phyloP scores from a whole-genome alignment of 2,113 vertebrate genomes.

The Microtus pennsylvanicus region DNA sequence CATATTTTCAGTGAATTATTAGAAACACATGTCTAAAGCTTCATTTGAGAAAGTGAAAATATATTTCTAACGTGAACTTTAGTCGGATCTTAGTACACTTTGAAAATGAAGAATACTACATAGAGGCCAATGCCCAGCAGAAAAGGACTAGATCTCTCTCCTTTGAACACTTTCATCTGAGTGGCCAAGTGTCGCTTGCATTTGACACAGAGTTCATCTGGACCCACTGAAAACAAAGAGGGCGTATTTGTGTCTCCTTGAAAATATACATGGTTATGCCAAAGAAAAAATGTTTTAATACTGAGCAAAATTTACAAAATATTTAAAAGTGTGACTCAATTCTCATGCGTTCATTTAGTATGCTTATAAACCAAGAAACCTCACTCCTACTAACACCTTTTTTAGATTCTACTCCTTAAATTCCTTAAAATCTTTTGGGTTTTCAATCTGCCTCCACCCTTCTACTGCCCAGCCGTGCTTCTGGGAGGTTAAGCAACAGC shows the following conservation, averaged over 20 bases:
- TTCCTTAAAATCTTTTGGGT: slow-evolving; percentile 68
- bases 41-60: slow-evolving; percentile 59
- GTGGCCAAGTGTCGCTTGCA: neutral
- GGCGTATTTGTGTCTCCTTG: slow-evolving; percentile 2
- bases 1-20: slow-evolving; percentile 68
- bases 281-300: slow-evolving; percentile 62
- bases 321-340: slow-evolving; percentile 66
- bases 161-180: neutral
- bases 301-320: slow-evolving; percentile 60
- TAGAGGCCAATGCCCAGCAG: neutral
- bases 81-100: slow-evolving; percentile 51
- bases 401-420: slow-evolving; percentile 63
- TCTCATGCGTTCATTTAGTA: slow-evolving; percentile 18
- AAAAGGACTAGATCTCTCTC: neutral
- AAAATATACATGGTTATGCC: slow-evolving; percentile 48
- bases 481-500: slow-evolving; percentile 53
- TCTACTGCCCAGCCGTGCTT: slow-evolving; percentile 7
- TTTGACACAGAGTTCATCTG: neutral
- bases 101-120: slow-evolving; percentile 23
- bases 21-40: slow-evolving; percentile 67
- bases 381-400: slow-evolving; percentile 62
- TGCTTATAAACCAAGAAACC: slow-evolving; percentile 51
- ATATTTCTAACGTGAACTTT: slow-evolving; percentile 42
- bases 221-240: slow-evolving; percentile 25
- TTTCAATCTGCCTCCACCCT: slow-evolving; percentile 62